Conservation (phyloP, 2,888 invertebrate genomes). For the Eupithecia insigniata region DNA sequence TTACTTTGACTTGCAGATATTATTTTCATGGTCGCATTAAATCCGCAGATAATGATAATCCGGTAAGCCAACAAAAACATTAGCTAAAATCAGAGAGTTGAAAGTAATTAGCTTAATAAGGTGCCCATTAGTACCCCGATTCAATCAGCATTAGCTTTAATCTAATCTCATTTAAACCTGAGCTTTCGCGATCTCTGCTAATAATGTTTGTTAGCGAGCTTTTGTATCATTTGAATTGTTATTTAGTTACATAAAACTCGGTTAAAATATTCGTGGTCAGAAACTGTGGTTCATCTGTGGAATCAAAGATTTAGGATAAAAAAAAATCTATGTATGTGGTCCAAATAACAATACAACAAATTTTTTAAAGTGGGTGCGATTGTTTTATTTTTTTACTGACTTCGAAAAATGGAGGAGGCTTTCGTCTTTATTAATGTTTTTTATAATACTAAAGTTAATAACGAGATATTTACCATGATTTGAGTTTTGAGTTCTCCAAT, state of each 20-base stretch:
- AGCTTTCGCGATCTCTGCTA: constrained; percentile 7
- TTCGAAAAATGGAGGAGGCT: no score
- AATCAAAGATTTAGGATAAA: no score
- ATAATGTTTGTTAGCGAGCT: background rate
- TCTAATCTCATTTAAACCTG: background rate
- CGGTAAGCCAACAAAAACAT: constrained; percentile 7
- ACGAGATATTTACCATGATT: no score
- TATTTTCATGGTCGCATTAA: background rate
- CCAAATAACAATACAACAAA: no score
- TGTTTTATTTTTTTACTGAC: no score
- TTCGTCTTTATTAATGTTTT: no score
- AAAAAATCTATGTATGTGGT: no score
- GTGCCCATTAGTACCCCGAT: constrained; percentile 7
- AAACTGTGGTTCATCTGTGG: no score
- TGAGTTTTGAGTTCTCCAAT: no score
- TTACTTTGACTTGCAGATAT: background rate
- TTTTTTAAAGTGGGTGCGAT: background rate
- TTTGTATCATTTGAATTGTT: background rate
- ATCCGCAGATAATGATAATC: background rate
- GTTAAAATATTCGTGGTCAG: no score
- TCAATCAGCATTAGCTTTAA: constrained; percentile 11
- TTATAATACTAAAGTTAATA: no score
- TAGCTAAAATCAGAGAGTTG: constrained; percentile 6
- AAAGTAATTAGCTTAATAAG: constrained; percentile 12
- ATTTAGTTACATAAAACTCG: no score